Percentiles rank a stretch among this genome's conserved stretches.
These are phyloP conservation scores for Nephrotoma flavescens DNA, from an alignment of 2,888 invertebrate species.

Conservation along the genomic window DNA sequence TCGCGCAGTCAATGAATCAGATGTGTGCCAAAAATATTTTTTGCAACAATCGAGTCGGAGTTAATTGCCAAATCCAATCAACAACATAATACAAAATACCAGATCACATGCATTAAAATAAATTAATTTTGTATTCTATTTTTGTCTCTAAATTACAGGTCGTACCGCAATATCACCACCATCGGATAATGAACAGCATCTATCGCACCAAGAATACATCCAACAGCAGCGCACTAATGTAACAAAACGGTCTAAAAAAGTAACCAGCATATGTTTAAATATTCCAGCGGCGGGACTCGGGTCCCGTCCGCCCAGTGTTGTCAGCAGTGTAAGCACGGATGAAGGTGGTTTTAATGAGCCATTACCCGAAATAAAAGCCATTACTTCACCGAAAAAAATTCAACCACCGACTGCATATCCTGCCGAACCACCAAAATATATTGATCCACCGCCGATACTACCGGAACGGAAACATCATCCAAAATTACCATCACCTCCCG, in stretches of 20 bases:
- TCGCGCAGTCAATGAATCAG: not conserved
- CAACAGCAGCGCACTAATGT: not conserved
- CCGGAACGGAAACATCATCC: constrained; percentile 4
- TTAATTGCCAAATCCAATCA: not conserved
- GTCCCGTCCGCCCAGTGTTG: constrained; percentile 48
- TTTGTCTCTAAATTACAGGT: not conserved
- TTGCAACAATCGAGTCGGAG: not conserved
- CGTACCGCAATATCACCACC: constrained; percentile 4
- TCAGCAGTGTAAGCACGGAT: constrained; percentile 46
- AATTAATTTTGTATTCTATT: not conserved
- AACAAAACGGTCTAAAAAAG: constrained; percentile 39
- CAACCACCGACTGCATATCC: constrained; percentile 16
- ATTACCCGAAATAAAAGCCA: constrained; percentile 52
- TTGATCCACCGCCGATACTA: constrained; percentile 5
- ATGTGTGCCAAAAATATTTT: not conserved
- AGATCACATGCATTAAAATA: not conserved
- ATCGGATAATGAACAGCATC: constrained; percentile 3
- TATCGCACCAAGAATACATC: not conserved
- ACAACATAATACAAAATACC: not conserved
- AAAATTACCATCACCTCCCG: not conserved
- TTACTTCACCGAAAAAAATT: constrained; percentile 23
- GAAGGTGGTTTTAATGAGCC: constrained; percentile 61
- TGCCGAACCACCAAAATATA: constrained; percentile 16
- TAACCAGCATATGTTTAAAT: constrained; percentile 44
- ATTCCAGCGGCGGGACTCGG: constrained; percentile 47